Evolutionary conservation across 92 coral and sea anemone genomes (phyloP), one percentile per base, ranked within the genome.

Genomic region (Virgularia gustaviana): DNA sequence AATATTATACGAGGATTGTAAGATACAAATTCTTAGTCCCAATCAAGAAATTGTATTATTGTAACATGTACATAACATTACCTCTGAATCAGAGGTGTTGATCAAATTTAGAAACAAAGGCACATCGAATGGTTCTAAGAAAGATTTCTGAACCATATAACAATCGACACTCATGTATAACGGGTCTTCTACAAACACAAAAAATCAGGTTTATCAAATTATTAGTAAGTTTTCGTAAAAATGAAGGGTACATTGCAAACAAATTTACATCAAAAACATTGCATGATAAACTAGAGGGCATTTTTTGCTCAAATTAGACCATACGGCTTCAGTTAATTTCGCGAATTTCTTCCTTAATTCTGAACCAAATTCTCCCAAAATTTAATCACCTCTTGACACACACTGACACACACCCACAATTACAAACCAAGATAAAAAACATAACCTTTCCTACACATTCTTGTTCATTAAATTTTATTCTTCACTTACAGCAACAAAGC

Each of bases 41-140:
- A 7, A 56, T 16, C 5, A 35, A 5, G 13, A 28, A 42, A 62
- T 4, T 11, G 9, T 13, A 16, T 18, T 4, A 15, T 8, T 15
- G 22, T 23, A n/a, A 33, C 10, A 18, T 18, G 45, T 12, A 12
- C 63, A n/a, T 41, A 89, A 90, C 96, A 83, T 87, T 72, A 80
- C n/a, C n/a, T n/a, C n/a, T n/a, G n/a, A n/a, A 60, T 38, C 90
- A 37, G 90, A 79, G 60, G 89, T 90, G 81, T 92, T 92, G 66
- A 92, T 87, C 49, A 86, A 70, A n/a, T 86, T 56, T 78, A 84
- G 83, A 72, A 92, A 92, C 58, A 92, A 64, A 36, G 98, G 98
- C 18, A 92, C 77, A 36, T 92, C 96, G 20, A 85, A 81, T 13
- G 86, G 53, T 70, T 89, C 90, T 78, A 92, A 64, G 37, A 82